Evolutionary conservation across 2,888 invertebrate species (phyloP).

Genomic region (Nemotelus pantherinus): DNA sequence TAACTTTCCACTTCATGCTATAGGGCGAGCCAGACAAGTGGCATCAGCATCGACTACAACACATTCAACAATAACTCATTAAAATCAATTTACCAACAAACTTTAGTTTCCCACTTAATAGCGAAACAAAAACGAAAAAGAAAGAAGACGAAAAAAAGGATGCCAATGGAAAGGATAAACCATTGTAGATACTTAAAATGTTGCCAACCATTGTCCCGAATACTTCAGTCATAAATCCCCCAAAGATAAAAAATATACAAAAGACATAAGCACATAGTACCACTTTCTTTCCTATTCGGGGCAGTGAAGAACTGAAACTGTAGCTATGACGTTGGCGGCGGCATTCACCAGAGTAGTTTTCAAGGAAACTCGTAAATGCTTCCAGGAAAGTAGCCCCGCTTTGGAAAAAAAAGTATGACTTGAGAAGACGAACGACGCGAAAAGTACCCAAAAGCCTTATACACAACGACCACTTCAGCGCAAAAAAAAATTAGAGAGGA

Average conservation of each 20-base stretch:
- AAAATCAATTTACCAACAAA: conserved; percentile 42
- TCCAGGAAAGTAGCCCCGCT: conserved; percentile 29
- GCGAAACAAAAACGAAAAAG: conserved; percentile 15
- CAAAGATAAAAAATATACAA: conserved; percentile 19
- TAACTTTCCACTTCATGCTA: too few species aligned
- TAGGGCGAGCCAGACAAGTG: background rate
- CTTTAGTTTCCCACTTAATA: conserved; percentile 25
- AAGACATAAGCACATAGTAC: conserved; percentile 27
- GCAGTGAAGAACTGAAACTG: conserved; percentile 11
- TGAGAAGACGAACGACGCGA: conserved; percentile 13
- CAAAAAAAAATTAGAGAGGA: conserved; percentile 10
- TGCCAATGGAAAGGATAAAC: conserved; percentile 36
- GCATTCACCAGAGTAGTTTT: background rate
- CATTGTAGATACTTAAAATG: conserved; percentile 43
- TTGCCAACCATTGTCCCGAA: conserved; percentile 40
- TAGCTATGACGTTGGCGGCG: background rate
- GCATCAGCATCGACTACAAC: background rate
- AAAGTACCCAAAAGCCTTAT: conserved; percentile 15
- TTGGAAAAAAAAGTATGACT: conserved; percentile 17
- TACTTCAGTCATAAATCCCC: conserved; percentile 41
- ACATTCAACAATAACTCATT: conserved; percentile 32
- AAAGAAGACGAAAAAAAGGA: background rate
- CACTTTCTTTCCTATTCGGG: conserved; percentile 20
- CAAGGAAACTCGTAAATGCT: conserved; percentile 6
- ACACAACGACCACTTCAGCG: background rate